Evolutionary conservation across 2,113 vertebrate genomes (phyloP).

Genomic region (Ursus arctos): DNA sequence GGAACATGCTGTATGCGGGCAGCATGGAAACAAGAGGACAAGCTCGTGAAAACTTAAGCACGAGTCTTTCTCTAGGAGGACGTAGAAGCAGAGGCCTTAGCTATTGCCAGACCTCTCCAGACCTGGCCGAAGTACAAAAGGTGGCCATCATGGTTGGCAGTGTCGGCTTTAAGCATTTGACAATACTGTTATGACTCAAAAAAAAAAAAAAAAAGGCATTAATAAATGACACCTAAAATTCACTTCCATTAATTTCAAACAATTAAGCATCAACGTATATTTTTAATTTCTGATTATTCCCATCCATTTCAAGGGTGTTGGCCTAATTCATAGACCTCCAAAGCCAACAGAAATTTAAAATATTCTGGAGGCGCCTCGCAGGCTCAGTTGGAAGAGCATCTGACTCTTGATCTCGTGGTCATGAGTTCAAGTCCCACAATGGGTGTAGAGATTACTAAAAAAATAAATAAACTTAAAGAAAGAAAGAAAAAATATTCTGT

Average conservation of each 20-base stretch:
- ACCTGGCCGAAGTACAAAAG: not conserved
- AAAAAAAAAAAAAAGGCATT: not conserved
- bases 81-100: not conserved
- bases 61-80: not conserved
- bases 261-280: not conserved
- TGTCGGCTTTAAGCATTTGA: not conserved
- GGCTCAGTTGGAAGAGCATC: not conserved
- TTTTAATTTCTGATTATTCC: not conserved
- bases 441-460: not conserved
- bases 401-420: not conserved
- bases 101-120: not conserved
- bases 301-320: not conserved
- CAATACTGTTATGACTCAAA: not conserved
- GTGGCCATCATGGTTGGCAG: too few species aligned
- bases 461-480: not conserved
- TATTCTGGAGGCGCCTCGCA: not conserved
- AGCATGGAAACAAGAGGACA: not conserved
- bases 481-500: not conserved
- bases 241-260: not conserved
- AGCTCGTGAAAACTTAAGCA: not conserved
- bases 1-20: rapidly evolving
- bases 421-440: not conserved
- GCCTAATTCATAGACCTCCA: not conserved
- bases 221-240: not conserved
- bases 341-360: not conserved